Evolutionary conservation across 1,140 invertebrate species (phyloP), one percentile per base, ranked within the genome.

Genomic region (Notospermus geniculatus): DNA sequence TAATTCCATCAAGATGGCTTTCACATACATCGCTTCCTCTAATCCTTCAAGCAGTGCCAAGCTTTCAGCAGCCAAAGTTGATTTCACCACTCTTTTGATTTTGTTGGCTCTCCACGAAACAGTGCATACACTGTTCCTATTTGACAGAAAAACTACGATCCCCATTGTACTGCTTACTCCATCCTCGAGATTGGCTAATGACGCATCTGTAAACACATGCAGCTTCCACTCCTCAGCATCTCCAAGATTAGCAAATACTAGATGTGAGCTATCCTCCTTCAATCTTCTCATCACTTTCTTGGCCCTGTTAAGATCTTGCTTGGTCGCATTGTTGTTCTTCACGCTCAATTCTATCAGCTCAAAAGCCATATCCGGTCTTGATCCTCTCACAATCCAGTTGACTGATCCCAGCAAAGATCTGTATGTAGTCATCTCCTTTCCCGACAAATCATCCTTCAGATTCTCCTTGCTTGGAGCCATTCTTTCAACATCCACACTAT

Each of bases 371-470:
- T 67, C 65, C 22, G 57, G 65, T 53, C 62, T 60, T 27, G 59
- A 65, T 22, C 54, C 52, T 46, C 59, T 57, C 27, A 59, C 60
- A 36, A 32, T 54, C 68, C 68, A 70, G 29, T 67, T 64, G 15
- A 66, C n/a, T 29, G 56, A 41, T 27, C 64, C 60, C 17, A 69
- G 13, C 5, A 62, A 19, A 43, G 50, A 17, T 9, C 64, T 54
- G 27, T 59, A 68, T 17, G 22, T 11, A 54, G 54, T 57, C 54
- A 56, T 52, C 46, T 67, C 62, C 2, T 59, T 50, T 39, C 25
- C 25, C 36, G 1, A 63, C 5, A 63, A 28, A 13, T 43, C 32
- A 23, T 32, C 15, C 41, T 43, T 7, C 39, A 55, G 62, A 17
- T 57, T 13, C 23, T 43, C 32, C 60, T 30, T 43, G 27, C 30